Conservation (phyloP, 2,888 invertebrate species). For the Andrena haemorrhoa region DNA sequence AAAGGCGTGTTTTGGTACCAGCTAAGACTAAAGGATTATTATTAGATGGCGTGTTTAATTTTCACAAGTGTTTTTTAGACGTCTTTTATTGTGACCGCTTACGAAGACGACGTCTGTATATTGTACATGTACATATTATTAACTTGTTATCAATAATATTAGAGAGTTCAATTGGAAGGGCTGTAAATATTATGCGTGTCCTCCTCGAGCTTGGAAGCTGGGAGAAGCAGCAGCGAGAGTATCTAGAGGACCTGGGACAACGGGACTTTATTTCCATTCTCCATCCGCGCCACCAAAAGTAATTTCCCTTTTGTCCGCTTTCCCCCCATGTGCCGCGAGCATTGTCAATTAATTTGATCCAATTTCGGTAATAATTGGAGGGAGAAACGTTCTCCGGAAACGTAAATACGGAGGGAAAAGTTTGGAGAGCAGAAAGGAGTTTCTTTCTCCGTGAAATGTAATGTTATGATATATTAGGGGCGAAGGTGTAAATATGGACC, state of each 20-base stretch:
- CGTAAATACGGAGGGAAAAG: too few relatives aligned
- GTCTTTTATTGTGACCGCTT: constrained; percentile 76
- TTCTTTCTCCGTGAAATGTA: too few relatives aligned
- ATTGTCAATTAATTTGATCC: too few relatives aligned
- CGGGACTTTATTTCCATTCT: constrained; percentile 3
- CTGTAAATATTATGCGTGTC: constrained; percentile 57
- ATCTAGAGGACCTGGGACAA: constrained; percentile 5
- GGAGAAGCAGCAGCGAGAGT: neutral
- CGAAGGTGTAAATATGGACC: too few relatives aligned
- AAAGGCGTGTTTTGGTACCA: constrained; percentile 53
- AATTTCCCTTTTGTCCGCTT: too few relatives aligned
- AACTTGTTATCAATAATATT: constrained; percentile 75
- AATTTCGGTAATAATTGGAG: too few relatives aligned
- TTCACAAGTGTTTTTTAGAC: constrained; percentile 71
- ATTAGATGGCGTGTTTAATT: constrained; percentile 67
- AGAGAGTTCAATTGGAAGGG: constrained; percentile 78
- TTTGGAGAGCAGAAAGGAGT: too few relatives aligned
- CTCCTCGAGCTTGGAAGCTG: constrained; percentile 1
- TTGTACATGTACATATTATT: constrained; percentile 77
- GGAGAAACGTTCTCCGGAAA: too few relatives aligned
- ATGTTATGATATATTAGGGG: too few relatives aligned
- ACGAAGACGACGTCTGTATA: constrained; percentile 66
- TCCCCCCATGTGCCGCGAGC: too few relatives aligned
- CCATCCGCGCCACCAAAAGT: too few relatives aligned
- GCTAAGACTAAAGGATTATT: constrained; percentile 56